phyloP scores from a whole-genome alignment of 35 echinoderm and acorn worm species.

The Ophioderma brevispina region DNA sequence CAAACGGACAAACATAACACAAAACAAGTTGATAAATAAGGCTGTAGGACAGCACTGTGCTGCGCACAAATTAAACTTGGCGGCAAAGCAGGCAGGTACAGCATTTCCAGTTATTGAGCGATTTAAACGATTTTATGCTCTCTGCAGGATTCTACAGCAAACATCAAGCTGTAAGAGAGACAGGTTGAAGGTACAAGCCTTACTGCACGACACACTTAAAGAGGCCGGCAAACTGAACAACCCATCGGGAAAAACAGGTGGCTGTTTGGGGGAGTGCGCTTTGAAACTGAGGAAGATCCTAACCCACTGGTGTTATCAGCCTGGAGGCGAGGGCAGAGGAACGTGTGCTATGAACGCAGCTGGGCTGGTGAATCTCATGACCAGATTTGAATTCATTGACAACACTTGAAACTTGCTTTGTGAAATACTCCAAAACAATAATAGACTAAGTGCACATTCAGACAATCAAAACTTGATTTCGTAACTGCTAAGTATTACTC shows the following conservation, averaged over 20 bases:
- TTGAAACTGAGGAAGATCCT: too few relatives aligned
- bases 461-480: too few relatives aligned
- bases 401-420: conserved; percentile 49
- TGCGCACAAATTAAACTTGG: conserved; percentile 26
- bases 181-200: neutral
- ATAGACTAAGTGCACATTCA: too few relatives aligned
- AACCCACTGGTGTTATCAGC: conserved; percentile 15
- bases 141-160: conserved; percentile 31
- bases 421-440: too few relatives aligned
- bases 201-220: neutral
- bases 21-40: conserved; percentile 3
- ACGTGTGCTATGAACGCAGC: conserved; percentile 16
- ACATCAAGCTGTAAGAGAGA: conserved; percentile 34
- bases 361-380: conserved; percentile 16
- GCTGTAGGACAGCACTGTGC: conserved; percentile 39
- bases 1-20: neutral
- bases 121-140: conserved; percentile 5
- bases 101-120: neutral
- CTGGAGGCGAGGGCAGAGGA: conserved; percentile 14
- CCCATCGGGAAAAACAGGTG: neutral
- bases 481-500: too few relatives aligned
- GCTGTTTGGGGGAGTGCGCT: conserved; percentile 13
- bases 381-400: conserved; percentile 46
- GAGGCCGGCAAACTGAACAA: neutral
- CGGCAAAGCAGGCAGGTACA: conserved; percentile 26